phyloP scores from a whole-genome alignment of 1,140 invertebrate genomes.

The Chrysomallon squamiferum region DNA sequence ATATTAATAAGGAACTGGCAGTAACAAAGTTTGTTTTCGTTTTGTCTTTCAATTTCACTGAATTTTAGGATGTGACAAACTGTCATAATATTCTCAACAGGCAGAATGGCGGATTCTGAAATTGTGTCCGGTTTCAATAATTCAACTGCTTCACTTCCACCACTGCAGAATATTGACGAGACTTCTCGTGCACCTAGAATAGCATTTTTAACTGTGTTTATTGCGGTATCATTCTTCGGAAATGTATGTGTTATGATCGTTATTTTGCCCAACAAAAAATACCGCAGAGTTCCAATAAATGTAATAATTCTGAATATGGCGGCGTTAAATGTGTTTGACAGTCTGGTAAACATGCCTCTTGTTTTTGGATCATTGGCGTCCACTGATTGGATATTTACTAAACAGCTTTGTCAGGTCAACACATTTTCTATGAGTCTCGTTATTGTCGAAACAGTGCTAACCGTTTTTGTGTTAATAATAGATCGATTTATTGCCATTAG shows the following conservation, averaged over 20 bases:
- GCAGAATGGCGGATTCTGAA: no score
- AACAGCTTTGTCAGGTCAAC: constrained; percentile 42
- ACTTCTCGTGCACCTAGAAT: constrained; percentile 21
- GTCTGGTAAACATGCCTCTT: constrained; percentile 60
- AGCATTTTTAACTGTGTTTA: constrained; percentile 46
- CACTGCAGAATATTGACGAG: not conserved
- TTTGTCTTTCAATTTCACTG: no score
- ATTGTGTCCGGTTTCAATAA: no score
- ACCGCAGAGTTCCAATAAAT: constrained; percentile 33
- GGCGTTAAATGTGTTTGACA: constrained; percentile 43
- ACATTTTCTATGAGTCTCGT: constrained; percentile 48
- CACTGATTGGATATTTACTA: constrained; percentile 33
- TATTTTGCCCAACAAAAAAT: constrained; percentile 35
- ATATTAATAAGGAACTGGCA: no score
- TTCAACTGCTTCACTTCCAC: no score
- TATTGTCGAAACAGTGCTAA: constrained; percentile 35
- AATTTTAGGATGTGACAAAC: no score
- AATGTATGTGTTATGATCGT: constrained; percentile 44
- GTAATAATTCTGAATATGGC: constrained; percentile 48
- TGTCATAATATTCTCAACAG: no score
- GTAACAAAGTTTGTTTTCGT: no score
- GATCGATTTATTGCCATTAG: constrained; percentile 47
- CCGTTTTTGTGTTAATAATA: constrained; percentile 30
- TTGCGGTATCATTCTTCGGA: constrained; percentile 41
- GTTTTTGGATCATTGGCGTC: constrained; percentile 61